Evolutionary conservation across 2,113 vertebrate species (phyloP).

Genomic region (Mesocricetus auratus): DNA sequence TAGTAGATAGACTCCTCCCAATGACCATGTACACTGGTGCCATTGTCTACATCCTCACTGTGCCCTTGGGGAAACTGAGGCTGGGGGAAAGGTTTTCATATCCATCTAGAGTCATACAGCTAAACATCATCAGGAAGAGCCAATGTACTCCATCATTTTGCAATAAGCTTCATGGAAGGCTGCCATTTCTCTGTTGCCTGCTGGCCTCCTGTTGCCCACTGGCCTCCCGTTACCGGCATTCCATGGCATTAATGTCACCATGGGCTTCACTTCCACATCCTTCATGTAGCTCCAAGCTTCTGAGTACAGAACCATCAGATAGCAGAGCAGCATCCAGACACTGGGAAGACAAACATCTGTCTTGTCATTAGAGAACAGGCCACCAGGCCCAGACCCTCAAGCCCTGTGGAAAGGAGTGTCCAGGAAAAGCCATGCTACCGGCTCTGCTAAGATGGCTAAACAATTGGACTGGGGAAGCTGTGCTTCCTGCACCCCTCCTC

Average conservation of each 20-base stretch:
- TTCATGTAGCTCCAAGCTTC: neutral
- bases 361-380: neutral
- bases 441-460: neutral
- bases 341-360: neutral
- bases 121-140: neutral
- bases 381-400: neutral
- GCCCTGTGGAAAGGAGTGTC: neutral
- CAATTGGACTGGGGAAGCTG: too few species aligned
- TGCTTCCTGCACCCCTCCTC: neutral
- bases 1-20: neutral
- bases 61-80: neutral
- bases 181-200: neutral
- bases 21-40: neutral
- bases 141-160: neutral
- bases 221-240: neutral
- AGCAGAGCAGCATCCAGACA: neutral
- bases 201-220: neutral
- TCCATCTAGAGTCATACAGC: neutral
- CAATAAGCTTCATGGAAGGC: accelerated
- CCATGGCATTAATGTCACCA: neutral
- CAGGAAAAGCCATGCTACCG: accelerated
- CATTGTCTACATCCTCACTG: neutral
- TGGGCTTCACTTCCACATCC: neutral
- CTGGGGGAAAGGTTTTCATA: neutral
- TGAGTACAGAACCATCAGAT: neutral